phyloP scores from a whole-genome alignment of 2,113 vertebrate species.

The Oplegnathus fasciatus region DNA sequence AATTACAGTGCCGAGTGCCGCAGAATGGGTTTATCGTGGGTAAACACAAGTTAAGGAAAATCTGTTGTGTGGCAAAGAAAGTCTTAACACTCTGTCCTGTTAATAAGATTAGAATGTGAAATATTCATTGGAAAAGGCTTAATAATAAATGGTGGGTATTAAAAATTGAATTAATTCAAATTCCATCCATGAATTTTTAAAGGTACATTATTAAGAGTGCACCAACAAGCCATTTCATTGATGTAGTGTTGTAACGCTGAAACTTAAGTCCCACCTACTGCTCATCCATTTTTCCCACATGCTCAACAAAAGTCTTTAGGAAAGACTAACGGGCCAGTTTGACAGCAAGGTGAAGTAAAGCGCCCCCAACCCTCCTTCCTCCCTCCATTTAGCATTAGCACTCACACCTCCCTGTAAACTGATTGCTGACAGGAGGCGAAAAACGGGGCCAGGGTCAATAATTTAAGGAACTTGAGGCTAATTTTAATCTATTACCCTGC shows the following conservation, averaged over 20 bases:
- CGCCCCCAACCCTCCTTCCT: constrained; percentile 19
- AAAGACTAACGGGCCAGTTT: constrained; percentile 62
- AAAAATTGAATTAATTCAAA: constrained; percentile 81
- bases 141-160: constrained; percentile 83
- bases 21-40: constrained; percentile 11
- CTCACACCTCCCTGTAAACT: constrained; percentile 65
- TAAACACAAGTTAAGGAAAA: constrained; percentile 61
- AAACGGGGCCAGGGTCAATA: constrained; percentile 78
- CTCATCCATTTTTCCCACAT: constrained; percentile 32
- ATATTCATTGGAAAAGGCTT: constrained; percentile 78
- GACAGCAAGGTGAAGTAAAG: constrained; percentile 68
- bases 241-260: constrained; percentile 47
- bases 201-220: constrained; percentile 74
- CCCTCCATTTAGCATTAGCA: constrained; percentile 61
- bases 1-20: not conserved
- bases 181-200: constrained; percentile 78
- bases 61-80: constrained; percentile 65
- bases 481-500: constrained; percentile 83
- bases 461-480: constrained; percentile 81
- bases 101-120: constrained; percentile 81
- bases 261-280: constrained; percentile 45
- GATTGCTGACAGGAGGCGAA: constrained; percentile 65
- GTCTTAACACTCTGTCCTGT: constrained; percentile 60
- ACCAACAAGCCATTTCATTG: constrained; percentile 75
- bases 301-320: constrained; percentile 45